Percentiles rank a stretch among this genome's conserved stretches.
These are phyloP conservation scores for Gnathochromis pfefferi DNA, from an alignment of 2,113 vertebrate genomes.

Conservation along the genomic window DNA sequence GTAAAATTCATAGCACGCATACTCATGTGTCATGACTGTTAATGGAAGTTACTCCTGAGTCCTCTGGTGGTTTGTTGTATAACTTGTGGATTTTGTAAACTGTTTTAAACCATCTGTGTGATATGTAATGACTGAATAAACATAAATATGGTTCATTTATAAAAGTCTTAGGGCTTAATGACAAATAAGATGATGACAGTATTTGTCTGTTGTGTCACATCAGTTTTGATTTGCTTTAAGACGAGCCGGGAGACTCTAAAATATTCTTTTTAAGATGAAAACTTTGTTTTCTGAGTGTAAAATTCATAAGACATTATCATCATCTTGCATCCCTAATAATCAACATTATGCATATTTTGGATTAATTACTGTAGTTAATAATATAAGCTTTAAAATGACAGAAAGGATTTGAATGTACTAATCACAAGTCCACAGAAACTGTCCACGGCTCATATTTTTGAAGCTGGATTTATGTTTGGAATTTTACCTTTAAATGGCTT, in stretches of 20 bases:
- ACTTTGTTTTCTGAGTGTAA: not conserved
- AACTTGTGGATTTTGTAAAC: not conserved
- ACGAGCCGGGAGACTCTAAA: rapidly evolving
- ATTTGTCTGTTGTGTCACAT: not conserved
- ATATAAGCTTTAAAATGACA: not conserved
- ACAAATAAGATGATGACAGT: not conserved
- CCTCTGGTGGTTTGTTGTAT: not conserved
- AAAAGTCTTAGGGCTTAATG: not conserved
- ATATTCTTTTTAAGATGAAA: not conserved
- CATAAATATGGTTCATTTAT: not conserved
- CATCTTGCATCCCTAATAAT: not conserved
- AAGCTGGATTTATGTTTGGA: not conserved
- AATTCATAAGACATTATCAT: not conserved
- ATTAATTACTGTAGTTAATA: not conserved
- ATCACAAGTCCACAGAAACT: not conserved
- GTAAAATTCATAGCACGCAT: not conserved
- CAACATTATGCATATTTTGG: not conserved
- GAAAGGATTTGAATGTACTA: not conserved
- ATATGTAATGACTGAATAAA: not conserved
- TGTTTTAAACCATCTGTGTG: not conserved
- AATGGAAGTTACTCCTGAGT: not conserved
- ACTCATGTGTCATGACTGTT: not conserved
- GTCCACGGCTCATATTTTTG: not conserved
- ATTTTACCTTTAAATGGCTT: not conserved
- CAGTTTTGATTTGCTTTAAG: not conserved